Evolutionary conservation across 2,888 invertebrate species (phyloP), one percentile per base, ranked within the genome.

Genomic region (Mactromeris polynyma): DNA sequence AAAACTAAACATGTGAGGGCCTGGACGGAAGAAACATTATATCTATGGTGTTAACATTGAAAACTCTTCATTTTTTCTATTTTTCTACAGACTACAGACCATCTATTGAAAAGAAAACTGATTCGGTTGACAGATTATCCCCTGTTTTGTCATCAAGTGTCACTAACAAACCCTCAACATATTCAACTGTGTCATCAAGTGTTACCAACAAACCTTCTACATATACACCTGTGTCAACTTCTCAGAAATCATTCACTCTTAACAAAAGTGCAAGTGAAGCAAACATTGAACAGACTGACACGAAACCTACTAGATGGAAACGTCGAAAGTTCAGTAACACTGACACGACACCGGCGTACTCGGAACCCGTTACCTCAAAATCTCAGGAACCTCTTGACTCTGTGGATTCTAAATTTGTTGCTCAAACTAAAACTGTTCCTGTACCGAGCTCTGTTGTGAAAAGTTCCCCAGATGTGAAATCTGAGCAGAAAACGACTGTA

Each of bases 271-370:
- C n/a, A 0, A 54, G 54, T 51, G 19, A 78, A 26, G 26, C 77
- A 33, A 85, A 80, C 58, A 40, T 64, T 31, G 38, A 77, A 51
- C 40, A 85, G 31, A 58, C 40, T 51, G 54, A 64, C n/a, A 38
- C 38, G 14, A 89, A 90, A 81, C 88, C 86, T 21, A 78, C 54
- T 26, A 38, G 89, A 58, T 91, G 91, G 91, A 91, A 91, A 87
- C 51, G 87, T 36, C 46, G 90, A 17, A 91, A 90, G 87, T 40
- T 83, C 2, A 88, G 88, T 7, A 83, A 31, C 46, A 17, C 69
- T 81, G 81, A 80, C 69, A 42, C 26, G 7, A 21, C 40, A 26
- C 19, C 81, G 3, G 40, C 26, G n/a, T 17, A 33, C n/a, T 58
- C 69, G 1, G 42, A 77, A 78, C 64, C 26, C 21, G 33, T 21